Evolutionary conservation across 2,888 invertebrate genomes (phyloP).

Genomic region (Oscheius sp.): DNA sequence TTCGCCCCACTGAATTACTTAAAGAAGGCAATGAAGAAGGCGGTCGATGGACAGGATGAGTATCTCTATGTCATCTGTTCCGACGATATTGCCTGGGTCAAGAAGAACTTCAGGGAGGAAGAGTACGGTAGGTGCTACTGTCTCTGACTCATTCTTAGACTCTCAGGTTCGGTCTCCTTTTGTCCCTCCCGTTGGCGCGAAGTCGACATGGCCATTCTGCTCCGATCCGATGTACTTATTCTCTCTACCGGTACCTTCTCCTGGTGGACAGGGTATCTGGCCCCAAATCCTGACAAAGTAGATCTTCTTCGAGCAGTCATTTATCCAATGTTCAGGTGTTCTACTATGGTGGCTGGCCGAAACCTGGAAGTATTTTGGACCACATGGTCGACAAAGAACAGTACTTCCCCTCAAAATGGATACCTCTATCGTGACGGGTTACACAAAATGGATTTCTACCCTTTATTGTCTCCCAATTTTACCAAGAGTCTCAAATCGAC

Average conservation of each 20-base stretch:
- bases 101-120: conserved; percentile 36
- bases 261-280: conserved; percentile 75
- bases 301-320: background rate
- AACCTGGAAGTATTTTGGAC: conserved; percentile 70
- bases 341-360: conserved; percentile 74
- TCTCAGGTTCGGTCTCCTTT: conserved; percentile 29
- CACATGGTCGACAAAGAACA: conserved; percentile 71
- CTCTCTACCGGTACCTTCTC: conserved; percentile 74
- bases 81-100: conserved; percentile 74
- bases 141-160: background rate
- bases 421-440: conserved; percentile 22
- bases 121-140: conserved; percentile 32
- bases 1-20: conserved; percentile 73
- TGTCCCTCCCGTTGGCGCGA: conserved; percentile 63
- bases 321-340: conserved; percentile 54
- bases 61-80: conserved; percentile 69
- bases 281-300: conserved; percentile 40
- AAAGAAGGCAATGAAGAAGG: conserved; percentile 60
- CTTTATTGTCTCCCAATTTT: too few relatives aligned
- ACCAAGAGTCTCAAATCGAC: too few relatives aligned
- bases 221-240: conserved; percentile 73
- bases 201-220: conserved; percentile 74
- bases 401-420: conserved; percentile 74
- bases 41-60: conserved; percentile 14
- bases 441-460: background rate